Percentiles rank a stretch among this genome's conserved stretches.
These are phyloP conservation scores for Cordylochernes scorpioides DNA, from an alignment of 2,888 invertebrate species.

Conservation along the genomic window DNA sequence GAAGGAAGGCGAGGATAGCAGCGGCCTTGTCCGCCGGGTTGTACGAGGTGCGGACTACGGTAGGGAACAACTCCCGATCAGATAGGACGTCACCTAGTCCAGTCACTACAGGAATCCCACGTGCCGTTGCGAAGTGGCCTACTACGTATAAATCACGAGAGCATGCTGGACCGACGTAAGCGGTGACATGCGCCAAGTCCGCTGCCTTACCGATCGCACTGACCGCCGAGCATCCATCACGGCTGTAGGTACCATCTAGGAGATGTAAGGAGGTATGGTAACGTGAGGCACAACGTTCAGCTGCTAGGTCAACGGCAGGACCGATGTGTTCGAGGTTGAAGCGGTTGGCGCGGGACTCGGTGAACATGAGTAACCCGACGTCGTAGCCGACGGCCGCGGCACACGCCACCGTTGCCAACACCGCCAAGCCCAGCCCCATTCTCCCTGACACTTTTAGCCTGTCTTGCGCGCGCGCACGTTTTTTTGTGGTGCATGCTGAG, in stretches of 20 bases:
- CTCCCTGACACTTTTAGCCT: no score
- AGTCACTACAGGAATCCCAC: conserved; percentile 13
- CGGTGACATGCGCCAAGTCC: conserved; percentile 10
- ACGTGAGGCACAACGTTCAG: conserved; percentile 5
- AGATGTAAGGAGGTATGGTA: conserved; percentile 6
- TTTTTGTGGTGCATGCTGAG: no score
- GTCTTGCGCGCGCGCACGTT: no score
- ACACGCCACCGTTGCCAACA: not conserved
- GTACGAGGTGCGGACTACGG: conserved; percentile 13
- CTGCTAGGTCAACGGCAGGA: conserved; percentile 14
- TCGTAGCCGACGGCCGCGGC: conserved; percentile 2
- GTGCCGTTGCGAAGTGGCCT: conserved; percentile 12
- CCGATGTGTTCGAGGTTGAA: conserved; percentile 14
- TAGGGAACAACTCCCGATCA: conserved; percentile 10
- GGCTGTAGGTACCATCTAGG: conserved; percentile 11
- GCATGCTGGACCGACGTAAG: conserved; percentile 15
- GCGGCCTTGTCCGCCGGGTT: conserved; percentile 13
- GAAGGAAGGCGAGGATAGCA: conserved; percentile 13
- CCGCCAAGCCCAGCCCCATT: no score
- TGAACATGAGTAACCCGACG: conserved; percentile 13
- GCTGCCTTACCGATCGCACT: conserved; percentile 12
- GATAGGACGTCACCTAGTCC: conserved; percentile 13
- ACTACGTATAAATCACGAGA: conserved; percentile 15
- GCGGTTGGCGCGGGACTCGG: conserved; percentile 7
- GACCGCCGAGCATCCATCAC: conserved; percentile 10